Conservation (phyloP, 2,113 vertebrate genomes). For the Gadus macrocephalus region DNA sequence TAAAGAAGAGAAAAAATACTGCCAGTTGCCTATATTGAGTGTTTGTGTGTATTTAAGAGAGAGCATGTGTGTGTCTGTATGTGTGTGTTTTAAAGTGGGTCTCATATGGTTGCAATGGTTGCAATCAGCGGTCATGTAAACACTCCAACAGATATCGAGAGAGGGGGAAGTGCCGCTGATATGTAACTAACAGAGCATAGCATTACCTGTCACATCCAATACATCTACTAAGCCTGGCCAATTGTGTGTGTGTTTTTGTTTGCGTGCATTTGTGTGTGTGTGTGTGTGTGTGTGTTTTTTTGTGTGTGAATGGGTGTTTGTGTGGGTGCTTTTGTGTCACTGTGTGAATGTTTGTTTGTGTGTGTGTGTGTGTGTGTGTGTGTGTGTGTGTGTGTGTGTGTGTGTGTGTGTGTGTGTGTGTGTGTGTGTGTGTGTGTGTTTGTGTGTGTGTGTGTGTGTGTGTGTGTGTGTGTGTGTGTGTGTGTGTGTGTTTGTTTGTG, state of each 20-base stretch:
- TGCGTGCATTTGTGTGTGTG: not conserved
- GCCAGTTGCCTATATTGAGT: not conserved
- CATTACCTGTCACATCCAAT: slow-evolving; percentile 63
- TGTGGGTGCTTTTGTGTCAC: slow-evolving; percentile 9
- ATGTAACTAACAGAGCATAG: slow-evolving; percentile 56
- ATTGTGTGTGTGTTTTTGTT: not conserved
- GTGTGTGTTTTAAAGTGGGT: not conserved
- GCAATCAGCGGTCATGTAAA: slow-evolving; percentile 34
- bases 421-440: not conserved
- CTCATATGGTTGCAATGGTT: slow-evolving; percentile 35
- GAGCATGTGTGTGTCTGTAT: not conserved
- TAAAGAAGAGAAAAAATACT: too few relatives aligned
- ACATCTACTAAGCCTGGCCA: slow-evolving; percentile 30
- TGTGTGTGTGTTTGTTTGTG: not conserved
- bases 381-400: too few relatives aligned
- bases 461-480: not conserved
- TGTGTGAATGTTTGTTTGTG: not conserved
- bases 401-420: not conserved
- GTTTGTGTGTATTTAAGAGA: slow-evolving; percentile 4
- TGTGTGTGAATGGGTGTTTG: slow-evolving; percentile 2
- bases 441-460: not conserved
- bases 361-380: too few relatives aligned
- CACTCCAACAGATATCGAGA: slow-evolving; percentile 31
- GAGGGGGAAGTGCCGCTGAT: slow-evolving; percentile 36
- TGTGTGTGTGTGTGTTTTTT: not conserved